Evolutionary conservation across 2,888 invertebrate species (phyloP), one percentile per base, ranked within the genome.

Genomic region (Harmothoe impar): DNA sequence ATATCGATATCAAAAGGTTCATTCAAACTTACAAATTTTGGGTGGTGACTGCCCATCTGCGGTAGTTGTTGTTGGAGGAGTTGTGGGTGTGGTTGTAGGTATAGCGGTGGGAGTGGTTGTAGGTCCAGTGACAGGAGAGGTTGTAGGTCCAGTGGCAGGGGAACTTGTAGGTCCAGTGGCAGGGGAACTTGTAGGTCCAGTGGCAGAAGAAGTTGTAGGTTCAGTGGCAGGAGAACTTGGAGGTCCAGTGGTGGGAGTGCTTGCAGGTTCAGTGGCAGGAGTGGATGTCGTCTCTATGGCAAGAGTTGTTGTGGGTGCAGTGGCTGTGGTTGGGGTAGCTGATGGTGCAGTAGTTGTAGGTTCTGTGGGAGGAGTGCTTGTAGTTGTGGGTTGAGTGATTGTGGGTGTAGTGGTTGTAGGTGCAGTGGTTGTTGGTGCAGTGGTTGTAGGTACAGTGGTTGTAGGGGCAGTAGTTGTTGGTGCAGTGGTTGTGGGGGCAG

Each of bases 1-100:
- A 20, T 62, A n/a, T 12, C 3, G n/a, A 62, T 62, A 62, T 7
- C n/a, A 62, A 62, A 62, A 43, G 3, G 43, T 62, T 12, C n/a
- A 62, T 62, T n/a, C 20, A 35, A 5, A 43, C 43, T 35, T 81
- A 81, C 81, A 33, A 23, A 81, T 17, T 7, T 33, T 35, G 20
- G 81, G 81, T 23, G 35, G 35, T 1, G 15, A 5, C 33, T 81
- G 81, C 33, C 81, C 81, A 15, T 25, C 5, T 5, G 85, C 15
- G 51, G 85, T 85, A 1, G 85, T 52, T 52, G 85, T 85, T 12
- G 85, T 15, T 17, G 33, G 17, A 10, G 25, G 35, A 29, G 81
- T 81, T 43, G 84, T 7, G 7, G 35, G 20, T 51, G 84, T 84
- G 29, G 84, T 84, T 10, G 84, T 51, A 7, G 84, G 84, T 43